phyloP scores from a whole-genome alignment of 2,797 vertebrate species.

The Cryptoprocta ferox region DNA sequence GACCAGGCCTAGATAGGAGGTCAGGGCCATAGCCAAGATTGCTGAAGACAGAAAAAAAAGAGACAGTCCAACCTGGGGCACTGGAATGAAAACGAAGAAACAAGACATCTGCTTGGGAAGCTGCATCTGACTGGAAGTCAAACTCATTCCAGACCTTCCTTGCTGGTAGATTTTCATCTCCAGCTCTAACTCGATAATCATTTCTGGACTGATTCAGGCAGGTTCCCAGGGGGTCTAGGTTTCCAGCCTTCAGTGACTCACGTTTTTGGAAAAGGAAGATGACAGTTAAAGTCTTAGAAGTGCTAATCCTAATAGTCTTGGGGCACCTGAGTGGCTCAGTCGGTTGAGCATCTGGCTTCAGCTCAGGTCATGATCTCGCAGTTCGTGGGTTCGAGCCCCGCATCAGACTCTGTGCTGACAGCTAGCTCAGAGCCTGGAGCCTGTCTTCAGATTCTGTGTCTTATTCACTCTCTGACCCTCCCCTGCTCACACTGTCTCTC shows the following conservation, averaged over 20 bases:
- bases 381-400: too few relatives aligned
- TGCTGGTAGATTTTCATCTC: background rate
- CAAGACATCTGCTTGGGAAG: background rate
- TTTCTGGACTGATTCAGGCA: background rate
- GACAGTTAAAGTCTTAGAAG: background rate
- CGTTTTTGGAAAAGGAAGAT: background rate
- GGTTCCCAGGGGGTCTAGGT: background rate
- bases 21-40: background rate
- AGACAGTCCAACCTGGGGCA: background rate
- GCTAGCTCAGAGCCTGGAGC: too few relatives aligned
- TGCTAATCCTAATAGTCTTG: background rate
- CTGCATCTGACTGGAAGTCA: background rate
- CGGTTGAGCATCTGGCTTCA: too few relatives aligned
- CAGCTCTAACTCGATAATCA: background rate
- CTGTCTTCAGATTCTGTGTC: too few relatives aligned
- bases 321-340: too few relatives aligned
- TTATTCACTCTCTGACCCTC: too few relatives aligned
- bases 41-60: background rate
- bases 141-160: background rate
- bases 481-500: too few relatives aligned
- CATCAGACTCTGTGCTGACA: too few relatives aligned
- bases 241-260: background rate
- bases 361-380: too few relatives aligned
- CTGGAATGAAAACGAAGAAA: background rate
- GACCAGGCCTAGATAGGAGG: background rate